Evolutionary conservation across 53 echinoderm and acorn worm genomes (phyloP), one percentile per base, ranked within the genome.

Genomic region (Crossaster papposus): DNA sequence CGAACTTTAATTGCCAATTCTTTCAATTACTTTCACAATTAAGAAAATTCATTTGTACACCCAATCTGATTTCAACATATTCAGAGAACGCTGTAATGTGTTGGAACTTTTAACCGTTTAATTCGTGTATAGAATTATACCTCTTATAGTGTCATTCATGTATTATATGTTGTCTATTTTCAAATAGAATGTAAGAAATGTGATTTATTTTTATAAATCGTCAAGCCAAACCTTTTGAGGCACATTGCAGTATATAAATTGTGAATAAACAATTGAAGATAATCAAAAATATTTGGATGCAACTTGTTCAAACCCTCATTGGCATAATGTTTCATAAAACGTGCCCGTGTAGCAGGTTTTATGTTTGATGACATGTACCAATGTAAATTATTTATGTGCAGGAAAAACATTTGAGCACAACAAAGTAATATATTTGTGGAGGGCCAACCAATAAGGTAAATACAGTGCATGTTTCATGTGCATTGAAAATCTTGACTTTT

Each of bases 341-440:
- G 18, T 30, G 17, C 13, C 3, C 28, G 51, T 51, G 70, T 83
- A 71, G 20, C 83, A 51, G 83, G 44, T 17, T 20, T 54, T 58
- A 36, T 84, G 38, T 29, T 75, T 77, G 22, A 75, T 77, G 76
- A 35, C 33, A 55, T 87, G 62, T 76, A 87, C 70, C 52, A 34
- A 75, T 87, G 36, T 72, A 53, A 10, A 2, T n/a, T 63, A 70
- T 85, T 51, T 51, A 52, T 85, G 85, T 85, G 72, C 85, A 72
- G 72, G 73, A 55, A 32, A 51, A 38, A 38, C 17, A 51, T 31
- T 28, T 15, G 34, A 73, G 55, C 87, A 75, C 75, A 70, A 52
- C 29, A 87, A 87, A 77, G 6, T 44, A 44, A 44, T 44, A 44
- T 87, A 87, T 87, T 77, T 87, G 76, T 87, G 77, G 74, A 87